Percentiles rank a stretch among this genome's conserved stretches.
Evolutionary conservation across 2,113 vertebrate species (phyloP).

Genomic region (Pygoscelis adeliae): DNA sequence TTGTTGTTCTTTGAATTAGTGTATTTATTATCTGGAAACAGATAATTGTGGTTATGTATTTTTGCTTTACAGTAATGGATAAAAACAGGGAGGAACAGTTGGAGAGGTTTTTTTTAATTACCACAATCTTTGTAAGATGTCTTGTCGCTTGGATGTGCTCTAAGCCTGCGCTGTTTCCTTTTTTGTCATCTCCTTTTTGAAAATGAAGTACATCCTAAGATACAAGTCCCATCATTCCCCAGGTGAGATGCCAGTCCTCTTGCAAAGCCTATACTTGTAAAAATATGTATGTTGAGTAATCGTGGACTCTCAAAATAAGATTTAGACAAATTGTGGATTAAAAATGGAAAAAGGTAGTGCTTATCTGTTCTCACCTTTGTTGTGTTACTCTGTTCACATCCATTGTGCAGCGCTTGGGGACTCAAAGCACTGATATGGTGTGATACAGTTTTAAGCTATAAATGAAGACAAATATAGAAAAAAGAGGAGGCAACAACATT

Average conservation of each 20-base stretch:
- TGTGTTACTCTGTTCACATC: not conserved
- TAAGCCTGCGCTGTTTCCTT: not conserved
- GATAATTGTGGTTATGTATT: not conserved
- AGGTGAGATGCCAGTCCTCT: not conserved
- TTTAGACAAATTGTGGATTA: not conserved
- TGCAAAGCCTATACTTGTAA: not conserved
- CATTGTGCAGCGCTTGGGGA: not conserved
- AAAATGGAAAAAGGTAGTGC: not conserved
- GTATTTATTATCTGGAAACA: not conserved
- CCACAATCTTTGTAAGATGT: not conserved
- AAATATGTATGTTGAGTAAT: not conserved
- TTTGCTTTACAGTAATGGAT: not conserved
- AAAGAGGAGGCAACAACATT: not conserved
- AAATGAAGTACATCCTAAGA: not conserved
- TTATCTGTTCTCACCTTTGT: not conserved
- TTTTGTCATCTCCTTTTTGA: not conserved
- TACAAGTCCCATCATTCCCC: fast-evolving
- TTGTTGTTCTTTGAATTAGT: not conserved
- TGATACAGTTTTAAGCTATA: not conserved
- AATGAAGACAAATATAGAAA: not conserved
- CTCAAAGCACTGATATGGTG: not conserved
- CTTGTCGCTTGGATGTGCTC: not conserved
- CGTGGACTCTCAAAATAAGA: not conserved
- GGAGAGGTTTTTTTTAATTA: not conserved
- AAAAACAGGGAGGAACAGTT: not conserved